Evolutionary conservation across 2,888 invertebrate genomes (phyloP), one percentile per base, ranked within the genome.

Genomic region (Melieria picta): DNA sequence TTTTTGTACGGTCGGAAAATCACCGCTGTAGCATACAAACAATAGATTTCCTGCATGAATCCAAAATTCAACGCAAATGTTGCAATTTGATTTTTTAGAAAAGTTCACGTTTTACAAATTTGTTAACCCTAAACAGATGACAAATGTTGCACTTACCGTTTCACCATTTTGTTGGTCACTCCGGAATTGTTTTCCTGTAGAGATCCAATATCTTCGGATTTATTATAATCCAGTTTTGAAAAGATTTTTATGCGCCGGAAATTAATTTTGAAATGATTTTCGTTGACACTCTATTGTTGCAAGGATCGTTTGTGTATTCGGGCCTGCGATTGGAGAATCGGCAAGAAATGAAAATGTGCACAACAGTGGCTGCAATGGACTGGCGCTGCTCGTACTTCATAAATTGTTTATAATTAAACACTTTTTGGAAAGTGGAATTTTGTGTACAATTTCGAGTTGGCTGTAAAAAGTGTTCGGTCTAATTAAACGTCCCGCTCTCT

Each of bases 161-260:
- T 86, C 79, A 86, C 87, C 86, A 86, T 86, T 82, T 86, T 87
- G 84, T 84, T 85, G 82, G 85, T 86, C 84, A 85, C 84, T 82
- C 84, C 83, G 81, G 85, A 85, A 79, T 86, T 85, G 78, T 86
- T 86, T 83, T 86, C 86, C 85, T 87, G 86, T 78, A 86, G 83
- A 82, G 86, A 83, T 81, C 86, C 86, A 83, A 86, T 85, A 79
- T 85, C 86, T 82, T 83, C 86, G 81, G 84, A 84, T 86, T 86
- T 86, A 76, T 82, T 82, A 83, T 86, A 87, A 86, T 86, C 87
- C 87, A 87, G 86, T 82, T 87, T 87, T 83, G 83, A 79, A 79
- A 84, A 84, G 77, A 84, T 84, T 83, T 85, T 84, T 75, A 85
- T 85, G 73, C 85, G 84, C 77, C 84, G 84, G 80, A 85, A 84